phyloP scores from a whole-genome alignment of 2,797 vertebrate genomes.

The Microhierax caerulescens region DNA sequence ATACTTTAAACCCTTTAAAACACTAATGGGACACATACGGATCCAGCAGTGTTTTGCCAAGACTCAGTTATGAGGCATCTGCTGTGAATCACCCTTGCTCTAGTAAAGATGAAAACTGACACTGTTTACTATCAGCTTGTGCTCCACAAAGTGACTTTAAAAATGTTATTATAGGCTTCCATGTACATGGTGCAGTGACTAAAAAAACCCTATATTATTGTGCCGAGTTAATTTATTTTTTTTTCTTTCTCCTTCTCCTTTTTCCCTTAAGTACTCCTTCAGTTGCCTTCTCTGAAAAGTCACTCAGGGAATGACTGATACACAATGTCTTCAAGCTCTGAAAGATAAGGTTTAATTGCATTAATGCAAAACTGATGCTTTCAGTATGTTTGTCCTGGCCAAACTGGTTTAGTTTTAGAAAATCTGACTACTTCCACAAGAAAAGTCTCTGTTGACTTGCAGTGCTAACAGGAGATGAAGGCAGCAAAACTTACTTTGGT shows the following conservation, averaged over 20 bases:
- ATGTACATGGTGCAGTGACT: neutral
- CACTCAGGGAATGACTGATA: neutral
- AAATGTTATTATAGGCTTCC: neutral
- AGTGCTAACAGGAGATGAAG: neutral
- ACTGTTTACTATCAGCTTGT: neutral
- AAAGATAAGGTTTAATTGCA: neutral
- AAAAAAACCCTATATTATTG: neutral
- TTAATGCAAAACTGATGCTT: neutral
- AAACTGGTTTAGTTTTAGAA: neutral
- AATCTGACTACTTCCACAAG: neutral
- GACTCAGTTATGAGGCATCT: neutral
- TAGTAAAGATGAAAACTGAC: neutral
- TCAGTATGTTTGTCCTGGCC: neutral
- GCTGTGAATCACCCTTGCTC: neutral
- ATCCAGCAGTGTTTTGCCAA: neutral
- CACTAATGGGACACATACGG: rapidly evolving
- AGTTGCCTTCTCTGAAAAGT: neutral
- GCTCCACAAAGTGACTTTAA: neutral
- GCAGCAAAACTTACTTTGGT: neutral
- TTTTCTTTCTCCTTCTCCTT: neutral
- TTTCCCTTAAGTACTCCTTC: neutral
- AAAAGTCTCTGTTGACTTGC: neutral
- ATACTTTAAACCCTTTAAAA: neutral
- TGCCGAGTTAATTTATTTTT: neutral
- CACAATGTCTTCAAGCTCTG: neutral